Percentiles rank a stretch among this genome's conserved stretches.
Conservation (phyloP, 2,797 vertebrate genomes). For the Sylvilagus floridanus region DNA sequence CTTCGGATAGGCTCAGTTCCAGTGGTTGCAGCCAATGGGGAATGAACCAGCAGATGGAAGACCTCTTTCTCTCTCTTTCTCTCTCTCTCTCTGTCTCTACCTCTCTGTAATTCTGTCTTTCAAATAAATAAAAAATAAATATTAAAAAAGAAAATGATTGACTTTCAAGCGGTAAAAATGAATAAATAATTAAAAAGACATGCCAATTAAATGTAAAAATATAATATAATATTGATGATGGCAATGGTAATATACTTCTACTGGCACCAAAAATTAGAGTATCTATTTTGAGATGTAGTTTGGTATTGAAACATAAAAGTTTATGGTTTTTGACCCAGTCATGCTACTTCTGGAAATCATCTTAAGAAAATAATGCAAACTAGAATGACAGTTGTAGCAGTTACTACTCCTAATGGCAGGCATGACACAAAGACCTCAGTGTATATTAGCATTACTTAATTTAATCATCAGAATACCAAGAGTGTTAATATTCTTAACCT, state of each 20-base stretch:
- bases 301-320: neutral
- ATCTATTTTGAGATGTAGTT: conserved; percentile 2
- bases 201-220: conserved; percentile 22
- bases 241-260: neutral
- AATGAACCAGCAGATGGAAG: too few relatives aligned
- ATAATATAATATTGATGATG: neutral
- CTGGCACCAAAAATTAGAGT: neutral
- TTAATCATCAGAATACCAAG: neutral
- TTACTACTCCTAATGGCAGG: neutral
- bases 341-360: conserved; percentile 11
- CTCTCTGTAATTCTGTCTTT: too few relatives aligned
- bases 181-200: neutral
- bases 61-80: too few relatives aligned
- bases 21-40: too few relatives aligned
- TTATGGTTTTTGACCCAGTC: neutral
- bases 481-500: neutral
- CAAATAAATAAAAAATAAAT: too few relatives aligned
- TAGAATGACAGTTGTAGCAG: neutral
- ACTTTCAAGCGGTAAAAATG: conserved; percentile 21
- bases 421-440: neutral
- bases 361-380: conserved; percentile 31
- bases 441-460: neutral
- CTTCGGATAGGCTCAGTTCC: too few relatives aligned
- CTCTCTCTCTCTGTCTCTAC: too few relatives aligned
- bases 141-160: too few relatives aligned